Base-by-base conservation (phyloP, 2,113 vertebrate genomes). In the Tetraodon nigroviridis region DNA sequence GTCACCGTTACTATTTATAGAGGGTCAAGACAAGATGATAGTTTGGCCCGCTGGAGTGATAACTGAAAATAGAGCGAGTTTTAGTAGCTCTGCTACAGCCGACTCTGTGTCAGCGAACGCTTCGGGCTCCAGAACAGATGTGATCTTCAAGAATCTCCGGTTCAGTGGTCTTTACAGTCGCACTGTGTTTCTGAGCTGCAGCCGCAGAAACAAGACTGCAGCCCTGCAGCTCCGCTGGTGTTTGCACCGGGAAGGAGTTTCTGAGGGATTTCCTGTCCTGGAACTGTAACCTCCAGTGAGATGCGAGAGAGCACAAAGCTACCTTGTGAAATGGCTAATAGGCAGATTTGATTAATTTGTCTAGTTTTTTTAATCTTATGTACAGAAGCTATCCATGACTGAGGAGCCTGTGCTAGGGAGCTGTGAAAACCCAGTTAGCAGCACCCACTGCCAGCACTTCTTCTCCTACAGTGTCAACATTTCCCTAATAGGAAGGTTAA, bases 1-100 rank as follows among this genome's bases (percentile, higher is more conserved):
- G 88, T 90, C 86, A 88, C 45, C 45, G 75, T 40, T 65, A 59
- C 88, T 91, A 90, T 90, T 87, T 83, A 88, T 89, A 88, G 83
- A 70, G 78, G 88, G 80, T 71, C 75, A 67, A 59, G 83, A 67
- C 81, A 77, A 83, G 64, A 76, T 64, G 84, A 83, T 74, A 67
- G 83, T 83, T 79, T 75, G 69, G 81, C 62, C 54, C 5, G 51
- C 41, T 29, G 52, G 67, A 65, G 73, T 75, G 69, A 86, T 79
- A 81, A 77, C 82, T 81, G 79, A 74, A 81, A 86, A 80, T 81
- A 76, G 84, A 84, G 70, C 47, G 27, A 54, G 66, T 68, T 70
- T 64, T 65, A 55, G 68, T 61, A n/a, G 70, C 56, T 67, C 27
- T 54, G 49, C 66, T 67, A 56, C 61, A 66, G 70, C 73, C 76